Base-by-base conservation (phyloP, 2,797 vertebrate genomes). In the Coregonus ussuriensis region DNA sequence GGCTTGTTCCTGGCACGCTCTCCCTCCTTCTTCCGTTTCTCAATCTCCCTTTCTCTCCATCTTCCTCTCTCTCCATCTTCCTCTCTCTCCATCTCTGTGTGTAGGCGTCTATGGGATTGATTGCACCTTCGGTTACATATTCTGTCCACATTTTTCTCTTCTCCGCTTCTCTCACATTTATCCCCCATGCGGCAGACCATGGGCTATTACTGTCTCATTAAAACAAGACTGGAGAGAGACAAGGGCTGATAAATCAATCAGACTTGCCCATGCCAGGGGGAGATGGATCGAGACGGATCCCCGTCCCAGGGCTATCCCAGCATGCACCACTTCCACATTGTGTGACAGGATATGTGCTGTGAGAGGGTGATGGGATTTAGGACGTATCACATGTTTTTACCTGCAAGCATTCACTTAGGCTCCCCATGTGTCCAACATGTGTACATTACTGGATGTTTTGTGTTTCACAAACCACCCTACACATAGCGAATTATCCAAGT, bases 201-300 rank as follows among this genome's bases (percentile, higher is more conserved):
- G 84, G 90, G 88, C 91, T 89, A 91, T 93, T 92, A 93, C 88
- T 91, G 91, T 91, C 93, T 94, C 91, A 92, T 93, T 93, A 94
- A 90, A 90, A 88, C 86, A 81, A 84, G 88, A 90, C 85, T 85
- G 84, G 89, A 86, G 86, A 88, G 89, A 90, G 84, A 82, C 83
- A 1, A 79, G 85, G 83, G 41, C 88, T 90, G 87, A 92, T 92
- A 91, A 93, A 94, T 94, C 93, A 93, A 93, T 94, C 92, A 92
- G 86, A 90, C 87, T 82, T 90, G 83, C 88, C 84, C 82, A 59
- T 89, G 90, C 90, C 91, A 89, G 85, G 82, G 78, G 87, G 89
- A 85, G 90, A 89, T 85, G 85, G 89, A 91, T 91, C 83, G 81
- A 89, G 87, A 90, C 86, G 85, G 85, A 89, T 88, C 86, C 85